These are phyloP conservation scores for Synchiropus splendidus DNA, from an alignment of 2,113 vertebrate species.

Conservation along the genomic window DNA sequence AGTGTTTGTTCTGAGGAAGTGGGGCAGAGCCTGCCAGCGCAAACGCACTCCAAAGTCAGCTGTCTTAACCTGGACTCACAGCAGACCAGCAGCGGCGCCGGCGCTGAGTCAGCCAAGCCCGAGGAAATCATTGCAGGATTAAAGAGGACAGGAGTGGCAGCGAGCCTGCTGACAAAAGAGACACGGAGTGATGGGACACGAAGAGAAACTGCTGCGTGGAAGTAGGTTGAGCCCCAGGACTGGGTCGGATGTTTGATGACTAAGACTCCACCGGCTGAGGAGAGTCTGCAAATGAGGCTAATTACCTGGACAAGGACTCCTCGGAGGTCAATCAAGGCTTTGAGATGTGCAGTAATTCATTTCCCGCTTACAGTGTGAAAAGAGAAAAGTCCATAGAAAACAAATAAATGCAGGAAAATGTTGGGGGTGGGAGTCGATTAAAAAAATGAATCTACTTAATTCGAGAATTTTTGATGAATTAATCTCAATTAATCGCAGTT, in stretches of 20 bases:
- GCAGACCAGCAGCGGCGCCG: background rate
- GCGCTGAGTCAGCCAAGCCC: conserved; percentile 18
- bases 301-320: conserved; percentile 10
- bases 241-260: conserved; percentile 3
- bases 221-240: conserved; percentile 7
- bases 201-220: conserved; percentile 4
- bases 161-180: conserved; percentile 1
- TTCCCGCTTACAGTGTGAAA: no score
- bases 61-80: conserved; percentile 14
- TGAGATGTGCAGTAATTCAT: background rate
- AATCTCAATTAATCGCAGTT: no score
- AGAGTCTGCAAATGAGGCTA: conserved; percentile 11
- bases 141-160: conserved; percentile 1
- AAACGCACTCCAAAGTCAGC: conserved; percentile 8
- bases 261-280: background rate
- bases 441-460: no score
- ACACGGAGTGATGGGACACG: background rate
- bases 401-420: no score
- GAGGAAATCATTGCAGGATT: conserved; percentile 19
- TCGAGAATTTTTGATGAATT: no score
- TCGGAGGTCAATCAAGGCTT: conserved; percentile 12
- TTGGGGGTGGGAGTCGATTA: no score
- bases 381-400: no score
- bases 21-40: conserved; percentile 9
- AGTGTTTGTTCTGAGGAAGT: conserved; percentile 1